Conservation (phyloP, 2,888 invertebrate species). For the Apantesis nais region DNA sequence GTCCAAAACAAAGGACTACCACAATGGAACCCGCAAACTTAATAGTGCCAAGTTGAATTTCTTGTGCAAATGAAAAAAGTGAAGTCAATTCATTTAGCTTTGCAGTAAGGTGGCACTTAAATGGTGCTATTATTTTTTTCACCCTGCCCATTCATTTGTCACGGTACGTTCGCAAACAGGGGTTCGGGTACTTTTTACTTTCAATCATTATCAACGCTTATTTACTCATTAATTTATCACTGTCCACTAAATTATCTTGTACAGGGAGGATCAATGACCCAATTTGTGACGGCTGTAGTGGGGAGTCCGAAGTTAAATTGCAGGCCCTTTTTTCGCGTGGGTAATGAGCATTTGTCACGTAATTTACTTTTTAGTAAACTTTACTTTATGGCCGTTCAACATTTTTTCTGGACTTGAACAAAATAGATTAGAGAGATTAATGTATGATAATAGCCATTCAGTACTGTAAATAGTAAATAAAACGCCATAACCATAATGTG, state of each 20-base stretch:
- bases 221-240: constrained; percentile 81
- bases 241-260: constrained; percentile 74
- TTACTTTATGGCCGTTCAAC: not conserved
- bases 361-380: not conserved
- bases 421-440: too few relatives aligned
- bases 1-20: constrained; percentile 8
- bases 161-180: constrained; percentile 49
- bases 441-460: too few relatives aligned
- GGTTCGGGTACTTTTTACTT: constrained; percentile 62
- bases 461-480: too few relatives aligned
- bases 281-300: constrained; percentile 45
- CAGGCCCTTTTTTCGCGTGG: not conserved
- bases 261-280: constrained; percentile 51
- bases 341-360: not conserved
- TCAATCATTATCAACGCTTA: constrained; percentile 78
- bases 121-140: constrained; percentile 72
- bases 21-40: constrained; percentile 13
- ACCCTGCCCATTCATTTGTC: constrained; percentile 69
- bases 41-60: constrained; percentile 27
- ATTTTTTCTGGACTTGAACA: not conserved
- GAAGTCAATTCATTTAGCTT: constrained; percentile 72
- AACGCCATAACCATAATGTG: too few relatives aligned
- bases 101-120: constrained; percentile 67
- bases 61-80: constrained; percentile 37
- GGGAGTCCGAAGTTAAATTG: constrained; percentile 17